These are phyloP conservation scores for Chamaea fasciata DNA, from an alignment of 2,113 vertebrate genomes.

Conservation along the genomic window DNA sequence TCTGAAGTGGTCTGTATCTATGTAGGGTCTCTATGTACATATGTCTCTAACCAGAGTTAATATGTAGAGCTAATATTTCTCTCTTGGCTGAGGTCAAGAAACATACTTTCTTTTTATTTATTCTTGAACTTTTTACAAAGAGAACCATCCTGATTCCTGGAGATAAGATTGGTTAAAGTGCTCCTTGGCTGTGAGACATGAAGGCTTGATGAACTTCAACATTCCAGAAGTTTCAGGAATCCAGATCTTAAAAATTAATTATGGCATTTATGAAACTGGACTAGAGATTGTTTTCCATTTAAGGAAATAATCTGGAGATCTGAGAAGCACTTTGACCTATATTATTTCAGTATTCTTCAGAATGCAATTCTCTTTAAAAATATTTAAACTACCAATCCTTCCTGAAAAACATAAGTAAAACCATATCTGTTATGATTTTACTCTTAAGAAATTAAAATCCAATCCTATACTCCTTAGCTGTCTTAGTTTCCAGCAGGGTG, in stretches of 20 bases:
- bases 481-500: neutral
- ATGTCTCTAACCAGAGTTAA: neutral
- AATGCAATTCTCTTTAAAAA: neutral
- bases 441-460: neutral
- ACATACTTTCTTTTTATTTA: conserved; percentile 41
- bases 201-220: conserved; percentile 42
- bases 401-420: conserved; percentile 16
- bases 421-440: neutral
- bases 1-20: neutral
- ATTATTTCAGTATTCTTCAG: conserved; percentile 43
- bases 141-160: conserved; percentile 34
- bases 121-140: conserved; percentile 33
- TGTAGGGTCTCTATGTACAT: neutral
- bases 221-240: conserved; percentile 49
- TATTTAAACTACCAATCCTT: neutral
- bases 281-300: conserved; percentile 30
- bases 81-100: neutral
- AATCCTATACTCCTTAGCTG: neutral
- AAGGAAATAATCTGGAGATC: conserved; percentile 29
- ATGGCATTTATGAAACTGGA: conserved; percentile 8
- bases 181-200: conserved; percentile 11
- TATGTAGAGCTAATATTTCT: neutral
- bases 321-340: conserved; percentile 2
- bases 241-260: conserved; percentile 48
- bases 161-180: conserved; percentile 39